Conservation (phyloP, 2,113 vertebrate species). For the Lipotes vexillifer region DNA sequence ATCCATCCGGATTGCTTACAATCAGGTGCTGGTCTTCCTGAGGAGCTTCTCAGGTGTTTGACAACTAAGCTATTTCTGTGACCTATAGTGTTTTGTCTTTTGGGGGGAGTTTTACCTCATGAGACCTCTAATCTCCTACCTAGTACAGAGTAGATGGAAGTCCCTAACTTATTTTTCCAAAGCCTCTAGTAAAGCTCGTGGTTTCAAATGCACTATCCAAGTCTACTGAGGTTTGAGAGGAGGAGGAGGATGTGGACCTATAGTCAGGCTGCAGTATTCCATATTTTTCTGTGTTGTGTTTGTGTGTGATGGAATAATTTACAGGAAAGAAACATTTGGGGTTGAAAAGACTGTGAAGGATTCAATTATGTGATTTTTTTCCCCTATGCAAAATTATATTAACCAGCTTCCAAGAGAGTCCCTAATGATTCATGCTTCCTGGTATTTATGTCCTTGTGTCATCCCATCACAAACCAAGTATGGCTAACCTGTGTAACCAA, state of each 20-base stretch:
- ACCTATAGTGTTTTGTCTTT: not conserved
- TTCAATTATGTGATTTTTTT: not conserved
- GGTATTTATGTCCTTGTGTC: not conserved
- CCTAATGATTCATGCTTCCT: not conserved
- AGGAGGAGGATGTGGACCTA: not conserved
- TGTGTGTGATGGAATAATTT: not conserved
- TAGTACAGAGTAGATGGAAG: not conserved
- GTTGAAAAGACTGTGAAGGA: not conserved
- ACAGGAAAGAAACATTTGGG: not conserved
- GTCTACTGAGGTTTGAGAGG: not conserved
- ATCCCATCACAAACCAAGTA: not conserved
- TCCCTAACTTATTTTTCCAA: not conserved
- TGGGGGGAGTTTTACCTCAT: not conserved
- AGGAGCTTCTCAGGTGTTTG: not conserved
- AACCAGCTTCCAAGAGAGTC: not conserved
- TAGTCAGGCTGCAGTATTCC: not conserved
- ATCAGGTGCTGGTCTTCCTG: not conserved
- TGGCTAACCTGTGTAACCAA: not conserved
- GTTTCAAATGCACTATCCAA: not conserved
- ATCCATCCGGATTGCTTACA: not conserved
- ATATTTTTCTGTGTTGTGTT: not conserved
- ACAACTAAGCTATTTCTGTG: not conserved
- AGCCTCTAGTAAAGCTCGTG: not conserved
- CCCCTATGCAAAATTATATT: not conserved
- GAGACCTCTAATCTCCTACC: not conserved